Conservation (phyloP, 2,888 invertebrate genomes). For the Nymphalis urticae region DNA sequence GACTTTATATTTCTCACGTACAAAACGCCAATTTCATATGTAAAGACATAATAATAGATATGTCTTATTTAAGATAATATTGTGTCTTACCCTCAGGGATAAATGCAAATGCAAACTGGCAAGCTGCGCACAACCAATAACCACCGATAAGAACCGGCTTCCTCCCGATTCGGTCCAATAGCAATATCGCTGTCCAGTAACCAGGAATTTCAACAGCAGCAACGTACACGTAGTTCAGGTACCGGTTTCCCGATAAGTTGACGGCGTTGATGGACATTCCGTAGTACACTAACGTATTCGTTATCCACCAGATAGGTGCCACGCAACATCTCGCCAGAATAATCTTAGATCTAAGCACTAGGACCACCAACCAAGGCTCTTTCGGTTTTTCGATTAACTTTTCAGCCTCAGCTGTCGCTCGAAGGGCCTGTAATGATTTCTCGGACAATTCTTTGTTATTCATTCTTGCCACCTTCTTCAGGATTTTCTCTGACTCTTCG, state of each 20-base stretch:
- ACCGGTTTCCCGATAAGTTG: constrained; percentile 84
- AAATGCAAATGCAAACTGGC: constrained; percentile 83
- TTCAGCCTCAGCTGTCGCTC: constrained; percentile 62
- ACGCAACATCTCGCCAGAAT: constrained; percentile 61
- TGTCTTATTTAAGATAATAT: not conserved
- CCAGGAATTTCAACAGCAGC: constrained; percentile 87
- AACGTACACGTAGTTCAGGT: constrained; percentile 85
- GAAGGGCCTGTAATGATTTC: constrained; percentile 72
- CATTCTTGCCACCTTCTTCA: constrained; percentile 83
- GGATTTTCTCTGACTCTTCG: constrained; percentile 83
- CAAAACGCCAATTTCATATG: no score
- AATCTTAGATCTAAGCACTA: constrained; percentile 58
- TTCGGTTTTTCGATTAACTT: constrained; percentile 55
- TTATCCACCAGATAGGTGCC: constrained; percentile 85
- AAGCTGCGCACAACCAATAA: constrained; percentile 83
- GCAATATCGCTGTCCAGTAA: constrained; percentile 83
- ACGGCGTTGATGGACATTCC: constrained; percentile 86
- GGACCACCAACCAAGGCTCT: constrained; percentile 61
- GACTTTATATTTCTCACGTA: no score
- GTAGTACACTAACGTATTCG: constrained; percentile 86
- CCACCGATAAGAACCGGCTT: constrained; percentile 83
- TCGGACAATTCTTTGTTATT: constrained; percentile 82
- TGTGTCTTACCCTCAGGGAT: constrained; percentile 71
- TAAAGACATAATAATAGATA: no score
- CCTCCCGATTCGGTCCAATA: constrained; percentile 84